Base-by-base conservation (phyloP, 2,797 vertebrate species). In the Mycteria americana region DNA sequence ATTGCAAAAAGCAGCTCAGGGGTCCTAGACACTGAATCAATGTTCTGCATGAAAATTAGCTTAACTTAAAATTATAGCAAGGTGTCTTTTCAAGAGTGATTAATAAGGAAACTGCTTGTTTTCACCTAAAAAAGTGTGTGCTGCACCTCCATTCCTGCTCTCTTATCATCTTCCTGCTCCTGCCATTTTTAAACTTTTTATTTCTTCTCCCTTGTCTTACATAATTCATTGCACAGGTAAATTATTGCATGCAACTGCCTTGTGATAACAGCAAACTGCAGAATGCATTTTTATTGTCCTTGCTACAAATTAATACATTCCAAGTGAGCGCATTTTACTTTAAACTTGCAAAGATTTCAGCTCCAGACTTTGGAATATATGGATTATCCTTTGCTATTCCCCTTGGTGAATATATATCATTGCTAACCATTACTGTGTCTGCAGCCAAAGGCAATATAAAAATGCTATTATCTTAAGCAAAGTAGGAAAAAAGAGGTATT, bases 401-500 rank as follows among this genome's bases (percentile, higher is more conserved):
- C 72, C 92, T 72, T 15, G 89, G 89, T 75, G 86, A 89, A 79
- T 85, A 89, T 95, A 86, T 30, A 97, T 96, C 95, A 93, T 59
- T 63, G 72, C 92, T 91, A 97, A 93, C 79, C 76, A 85, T 74
- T 87, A 76, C 84, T 35, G 69, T 7, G 79, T 31, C 91, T 93
- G 80, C 91, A 96, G 77, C 88, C 91, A 87, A 94, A 95, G 91
- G 89, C 89, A 88, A 95, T 89, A 94, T 94, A 93, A 89, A 96
- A 93, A 96, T 80, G 89, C 87, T 76, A 95, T 97, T 96, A 92
- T 80, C 77, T 96, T 95, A 96, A 88, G 75, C 68, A 97, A 90
- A 95, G 82, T 7, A 70, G 89, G 81, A 74, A 85, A 83, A 76
- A 87, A 82, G 51, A 89, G 79, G 69, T 43, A 81, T 45, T 92